Evolutionary conservation across 2,797 vertebrate species (phyloP).

Genomic region (Rhinophrynus dorsalis): DNA sequence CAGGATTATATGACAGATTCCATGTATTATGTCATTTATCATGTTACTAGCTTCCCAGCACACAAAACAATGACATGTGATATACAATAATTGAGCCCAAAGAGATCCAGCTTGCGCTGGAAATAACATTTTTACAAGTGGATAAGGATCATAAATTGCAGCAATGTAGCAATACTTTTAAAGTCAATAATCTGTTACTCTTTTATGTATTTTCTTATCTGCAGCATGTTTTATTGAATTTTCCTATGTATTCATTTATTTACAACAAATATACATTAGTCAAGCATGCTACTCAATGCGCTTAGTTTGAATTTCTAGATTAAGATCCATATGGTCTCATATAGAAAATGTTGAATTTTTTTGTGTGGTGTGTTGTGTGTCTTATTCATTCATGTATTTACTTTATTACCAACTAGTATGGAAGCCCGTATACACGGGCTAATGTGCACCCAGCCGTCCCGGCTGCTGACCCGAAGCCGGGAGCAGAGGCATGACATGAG

Average conservation of each 20-base stretch:
- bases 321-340: not conserved
- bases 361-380: too few relatives aligned
- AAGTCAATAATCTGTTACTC: constrained; percentile 14
- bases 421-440: too few relatives aligned
- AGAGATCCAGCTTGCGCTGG: constrained; percentile 42
- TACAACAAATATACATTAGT: not conserved
- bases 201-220: constrained; percentile 36
- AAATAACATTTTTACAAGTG: constrained; percentile 45
- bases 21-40: constrained; percentile 34
- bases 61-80: constrained; percentile 40
- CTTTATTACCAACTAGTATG: too few relatives aligned
- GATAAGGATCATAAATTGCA: constrained; percentile 33
- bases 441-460: too few relatives aligned
- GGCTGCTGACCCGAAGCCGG: too few relatives aligned
- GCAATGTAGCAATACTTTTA: constrained; percentile 15
- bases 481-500: too few relatives aligned
- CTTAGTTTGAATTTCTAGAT: not conserved
- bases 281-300: not conserved
- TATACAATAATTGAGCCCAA: constrained; percentile 47
- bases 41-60: constrained; percentile 18
- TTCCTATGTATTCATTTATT: not conserved
- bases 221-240: constrained; percentile 20
- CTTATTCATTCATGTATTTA: too few relatives aligned
- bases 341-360: too few relatives aligned
- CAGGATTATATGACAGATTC: constrained; percentile 35